A percentile compares a stretch with the other conserved stretches of the same genome.
phyloP scores from a whole-genome alignment of 2,113 vertebrate genomes.

The Peromyscus leucopus region DNA sequence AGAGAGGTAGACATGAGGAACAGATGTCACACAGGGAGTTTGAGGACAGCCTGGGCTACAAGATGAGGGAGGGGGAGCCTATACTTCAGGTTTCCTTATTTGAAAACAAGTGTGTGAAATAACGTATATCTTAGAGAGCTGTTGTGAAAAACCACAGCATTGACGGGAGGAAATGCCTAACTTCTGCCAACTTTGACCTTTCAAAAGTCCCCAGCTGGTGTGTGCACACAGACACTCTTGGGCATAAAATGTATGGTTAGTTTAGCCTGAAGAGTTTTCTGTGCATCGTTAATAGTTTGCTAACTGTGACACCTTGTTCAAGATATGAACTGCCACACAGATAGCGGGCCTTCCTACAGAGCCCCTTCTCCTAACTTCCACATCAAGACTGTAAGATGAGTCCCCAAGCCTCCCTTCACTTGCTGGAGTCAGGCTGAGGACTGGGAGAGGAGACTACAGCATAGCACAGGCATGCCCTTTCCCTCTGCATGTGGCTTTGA shows the following conservation, averaged over 20 bases:
- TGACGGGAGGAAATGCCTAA: background rate
- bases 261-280: background rate
- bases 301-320: background rate
- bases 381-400: background rate
- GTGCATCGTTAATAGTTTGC: background rate
- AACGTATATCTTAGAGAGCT: background rate
- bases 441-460: background rate
- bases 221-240: background rate
- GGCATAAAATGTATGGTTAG: no score
- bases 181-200: background rate
- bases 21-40: background rate
- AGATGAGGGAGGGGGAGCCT: no score
- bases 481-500: background rate
- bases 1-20: background rate
- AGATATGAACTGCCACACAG: background rate
- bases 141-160: background rate
- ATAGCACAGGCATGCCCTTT: background rate
- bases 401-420: background rate
- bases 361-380: background rate
- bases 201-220: background rate
- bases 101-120: background rate
- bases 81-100: background rate
- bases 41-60: background rate
- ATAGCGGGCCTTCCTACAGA: background rate
- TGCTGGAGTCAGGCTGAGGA: background rate